Evolutionary conservation across 1,140 invertebrate genomes (phyloP).

Genomic region (Drosophila melanogaster): Release_6_plus_ISO1_MT NC_004354.4:7872501-7873000

Average conservation of each 20-base stretch:
- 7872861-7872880: slow-evolving; percentile 49
- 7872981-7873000: slow-evolving; percentile 33
- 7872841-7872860: slow-evolving; percentile 65
- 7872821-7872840: slow-evolving; percentile 61
- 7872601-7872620: not conserved
- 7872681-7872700: slow-evolving; percentile 45
- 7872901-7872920: slow-evolving; percentile 53
- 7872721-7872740: slow-evolving; percentile 73
- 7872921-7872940: slow-evolving; percentile 27
- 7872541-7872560: not conserved
- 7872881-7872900: slow-evolving; percentile 26
- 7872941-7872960: not conserved
- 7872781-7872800: slow-evolving; percentile 47
- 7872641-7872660: not conserved
- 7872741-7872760: slow-evolving; percentile 66
- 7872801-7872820: slow-evolving; percentile 65
- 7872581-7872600: not conserved
- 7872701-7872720: slow-evolving; percentile 59
- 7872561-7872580: not conserved
- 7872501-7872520: slow-evolving; percentile 24
- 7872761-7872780: slow-evolving; percentile 37
- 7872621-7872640: not conserved
- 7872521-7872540: slow-evolving; percentile 25
- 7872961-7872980: too few relatives aligned
- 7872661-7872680: not conserved